These are phyloP conservation scores for Charina bottae DNA, from an alignment of 2,113 vertebrate genomes.

Conservation along the genomic window DNA sequence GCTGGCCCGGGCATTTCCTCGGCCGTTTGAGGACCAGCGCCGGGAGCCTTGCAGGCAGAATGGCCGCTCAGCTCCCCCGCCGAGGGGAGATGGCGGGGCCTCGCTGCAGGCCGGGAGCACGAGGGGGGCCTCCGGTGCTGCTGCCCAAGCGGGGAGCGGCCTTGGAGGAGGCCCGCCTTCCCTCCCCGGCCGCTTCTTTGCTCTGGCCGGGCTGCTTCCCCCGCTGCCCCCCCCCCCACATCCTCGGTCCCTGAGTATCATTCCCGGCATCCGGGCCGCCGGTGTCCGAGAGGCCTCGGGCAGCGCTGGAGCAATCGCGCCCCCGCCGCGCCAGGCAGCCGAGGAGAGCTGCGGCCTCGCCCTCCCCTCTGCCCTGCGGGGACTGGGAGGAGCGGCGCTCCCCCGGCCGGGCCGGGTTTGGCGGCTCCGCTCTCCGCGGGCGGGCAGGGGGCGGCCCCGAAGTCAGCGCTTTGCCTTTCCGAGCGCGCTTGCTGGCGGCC, in stretches of 20 bases:
- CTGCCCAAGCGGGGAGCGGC: too few species aligned
- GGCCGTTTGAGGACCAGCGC: neutral
- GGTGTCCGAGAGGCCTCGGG: too few species aligned
- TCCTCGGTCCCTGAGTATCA: neutral
- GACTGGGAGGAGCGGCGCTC: neutral
- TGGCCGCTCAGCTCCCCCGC: too few species aligned
- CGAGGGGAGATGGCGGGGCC: neutral
- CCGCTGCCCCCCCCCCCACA: neutral
- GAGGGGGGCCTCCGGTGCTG: too few species aligned
- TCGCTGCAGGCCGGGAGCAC: too few species aligned
- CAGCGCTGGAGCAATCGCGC: too few species aligned
- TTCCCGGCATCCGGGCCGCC: too few species aligned
- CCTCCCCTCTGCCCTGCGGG: neutral
- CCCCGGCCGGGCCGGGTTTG: neutral
- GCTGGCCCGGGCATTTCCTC: neutral
- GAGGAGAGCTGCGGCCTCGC: neutral
- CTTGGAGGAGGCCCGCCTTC: too few species aligned
- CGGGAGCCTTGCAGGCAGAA: fast-evolving
- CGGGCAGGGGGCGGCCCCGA: too few species aligned
- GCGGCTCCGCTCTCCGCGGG: neutral
- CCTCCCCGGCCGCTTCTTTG: neutral
- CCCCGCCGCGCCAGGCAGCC: neutral
- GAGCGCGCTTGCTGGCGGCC: neutral
- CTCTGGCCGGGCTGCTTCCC: neutral
- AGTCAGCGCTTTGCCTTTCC: neutral